These are phyloP conservation scores for Corvus moneduloides DNA, from an alignment of 2,113 vertebrate species.

Conservation along the genomic window DNA sequence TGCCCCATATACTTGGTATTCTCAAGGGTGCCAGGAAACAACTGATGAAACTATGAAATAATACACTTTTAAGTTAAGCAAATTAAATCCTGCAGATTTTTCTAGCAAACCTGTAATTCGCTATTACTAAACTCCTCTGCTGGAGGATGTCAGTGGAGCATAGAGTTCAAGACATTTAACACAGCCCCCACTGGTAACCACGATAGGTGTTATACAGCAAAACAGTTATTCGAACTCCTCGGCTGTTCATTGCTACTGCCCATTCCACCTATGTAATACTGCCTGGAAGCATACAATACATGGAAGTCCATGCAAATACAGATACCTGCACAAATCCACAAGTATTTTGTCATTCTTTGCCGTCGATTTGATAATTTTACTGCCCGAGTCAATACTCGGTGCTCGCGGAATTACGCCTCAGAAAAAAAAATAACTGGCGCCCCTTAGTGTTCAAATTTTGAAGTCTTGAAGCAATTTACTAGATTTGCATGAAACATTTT, in stretches of 20 bases:
- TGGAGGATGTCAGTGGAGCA: background rate
- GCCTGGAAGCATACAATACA: background rate
- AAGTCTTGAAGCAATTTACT: slow-evolving; percentile 59
- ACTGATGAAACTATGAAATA: background rate
- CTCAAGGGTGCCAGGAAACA: background rate
- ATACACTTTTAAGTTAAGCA: background rate
- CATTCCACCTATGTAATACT: background rate
- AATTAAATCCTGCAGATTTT: background rate
- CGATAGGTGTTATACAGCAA: background rate
- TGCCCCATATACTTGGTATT: background rate
- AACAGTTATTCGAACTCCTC: background rate
- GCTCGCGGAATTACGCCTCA: background rate
- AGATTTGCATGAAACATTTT: slow-evolving; percentile 68
- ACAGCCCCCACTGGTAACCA: background rate
- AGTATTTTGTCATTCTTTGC: background rate
- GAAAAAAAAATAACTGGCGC: slow-evolving; percentile 77
- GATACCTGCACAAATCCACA: background rate
- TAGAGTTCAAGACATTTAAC: background rate
- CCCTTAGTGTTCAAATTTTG: slow-evolving; percentile 77
- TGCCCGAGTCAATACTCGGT: background rate
- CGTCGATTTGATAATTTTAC: background rate
- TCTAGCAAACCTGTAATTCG: background rate
- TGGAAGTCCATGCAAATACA: background rate
- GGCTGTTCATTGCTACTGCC: background rate
- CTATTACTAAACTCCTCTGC: background rate